Evolutionary conservation across 2,797 vertebrate genomes (phyloP).

Genomic region (Cheirogaleus major): DNA sequence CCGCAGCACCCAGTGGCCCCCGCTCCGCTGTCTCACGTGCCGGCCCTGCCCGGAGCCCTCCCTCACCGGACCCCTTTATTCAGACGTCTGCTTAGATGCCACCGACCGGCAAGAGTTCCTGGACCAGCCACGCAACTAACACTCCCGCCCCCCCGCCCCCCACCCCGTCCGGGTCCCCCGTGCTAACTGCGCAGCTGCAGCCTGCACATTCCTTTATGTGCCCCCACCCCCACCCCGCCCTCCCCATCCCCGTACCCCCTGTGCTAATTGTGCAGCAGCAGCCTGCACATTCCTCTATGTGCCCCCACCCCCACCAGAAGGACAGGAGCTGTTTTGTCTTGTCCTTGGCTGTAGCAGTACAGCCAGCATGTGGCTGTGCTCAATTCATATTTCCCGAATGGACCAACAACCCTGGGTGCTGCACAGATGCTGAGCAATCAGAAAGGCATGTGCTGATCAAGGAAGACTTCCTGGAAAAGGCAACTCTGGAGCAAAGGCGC

Average conservation of each 20-base stretch:
- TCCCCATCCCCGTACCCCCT: accelerated
- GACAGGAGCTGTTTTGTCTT: background rate
- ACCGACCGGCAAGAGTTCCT: background rate
- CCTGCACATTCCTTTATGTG: background rate
- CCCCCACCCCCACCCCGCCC: too few relatives aligned
- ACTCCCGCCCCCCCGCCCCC: accelerated
- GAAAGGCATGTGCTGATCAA: background rate
- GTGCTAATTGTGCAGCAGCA: background rate
- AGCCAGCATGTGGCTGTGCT: accelerated
- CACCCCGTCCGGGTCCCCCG: too few relatives aligned
- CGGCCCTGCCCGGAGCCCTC: background rate
- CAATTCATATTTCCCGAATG: background rate
- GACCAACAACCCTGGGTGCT: background rate
- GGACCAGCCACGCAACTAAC: background rate
- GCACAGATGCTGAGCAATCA: background rate
- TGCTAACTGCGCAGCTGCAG: background rate
- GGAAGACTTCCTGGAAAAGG: background rate
- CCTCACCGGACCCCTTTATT: background rate
- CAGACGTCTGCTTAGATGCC: background rate
- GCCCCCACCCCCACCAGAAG: background rate
- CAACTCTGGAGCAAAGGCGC: background rate
- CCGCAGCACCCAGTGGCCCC: background rate
- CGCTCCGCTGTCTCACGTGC: accelerated
- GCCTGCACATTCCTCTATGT: background rate
- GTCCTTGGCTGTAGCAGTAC: background rate